Base-by-base conservation (phyloP, 2,888 invertebrate genomes). In the Mythimna albipuncta region DNA sequence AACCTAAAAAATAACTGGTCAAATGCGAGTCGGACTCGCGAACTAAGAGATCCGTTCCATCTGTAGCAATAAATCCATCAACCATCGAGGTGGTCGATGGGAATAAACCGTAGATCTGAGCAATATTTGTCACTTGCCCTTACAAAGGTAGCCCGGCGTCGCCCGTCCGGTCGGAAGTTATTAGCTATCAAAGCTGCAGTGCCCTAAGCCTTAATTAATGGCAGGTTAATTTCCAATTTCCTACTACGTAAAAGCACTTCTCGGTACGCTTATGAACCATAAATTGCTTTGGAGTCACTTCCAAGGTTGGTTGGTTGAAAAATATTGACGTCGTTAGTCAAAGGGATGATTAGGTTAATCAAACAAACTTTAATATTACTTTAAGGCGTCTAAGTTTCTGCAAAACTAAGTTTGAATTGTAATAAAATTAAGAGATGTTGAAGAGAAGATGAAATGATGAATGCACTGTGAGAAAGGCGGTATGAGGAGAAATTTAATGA, bases 211-310 rank as follows among this genome's bases (percentile, higher is more conserved):
- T 61, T 61, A 79, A 74, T 69, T 69, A 74, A 74, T 66, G 54
- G 62, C 50, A 74, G 55, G 68, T 79, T 79, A 61, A 79, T 79
- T 69, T 61, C 44, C 59, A 67, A 69, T 80, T 80, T 79, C 59
- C 70, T 61, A 57, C 69, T 57, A 61, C 59, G 57, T 61, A 61
- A 79, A 67, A 64, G 11, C 59, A 55, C n/a, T 65, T 26, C 32
- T 57, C 16, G 26, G 21, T 35, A 50, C 61, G 32, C 3, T 69
- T 41, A 35, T 47, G 47, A 47, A 47, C 19, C 47, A 16, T 47
- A 52, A 52, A 64, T 64, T 57, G 47, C 58, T 57, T 69, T 52
- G 13, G 4, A 58, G 38, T 63, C 52, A 62, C 38, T 65, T 47
- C 11, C 38, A 55, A 13, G 13, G 4, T 2, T 47, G 19, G 47